Evolutionary conservation across 2,797 vertebrate genomes (phyloP), one percentile per base, ranked within the genome.

Genomic region (Lacerta viridis): DNA sequence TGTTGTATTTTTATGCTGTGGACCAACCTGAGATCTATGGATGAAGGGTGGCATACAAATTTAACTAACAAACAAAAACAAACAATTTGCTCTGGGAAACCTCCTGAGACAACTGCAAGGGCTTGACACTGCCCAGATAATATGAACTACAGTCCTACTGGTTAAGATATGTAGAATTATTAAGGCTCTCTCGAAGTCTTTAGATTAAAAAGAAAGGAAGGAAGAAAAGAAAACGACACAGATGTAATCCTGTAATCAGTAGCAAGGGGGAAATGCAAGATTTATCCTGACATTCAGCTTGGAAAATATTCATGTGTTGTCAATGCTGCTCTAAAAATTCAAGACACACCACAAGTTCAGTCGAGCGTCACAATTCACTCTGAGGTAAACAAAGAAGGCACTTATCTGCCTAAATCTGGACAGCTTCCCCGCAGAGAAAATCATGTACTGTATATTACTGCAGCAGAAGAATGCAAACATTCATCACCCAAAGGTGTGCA

Each of bases 271-370:
- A 23, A n/a, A 79, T 25, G 1, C 15, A n/a, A n/a, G 41, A 64
- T 41, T 87, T 1, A 0, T 72, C 72, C 84, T 33, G 85, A 91
- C 86, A 76, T 66, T 41, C 84, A 85, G 43, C 86, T 71, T 92
- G 85, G 90, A 91, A 94, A 94, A 90, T 84, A 91, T 92, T 93
- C 88, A 88, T 0, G 0, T 79, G 29, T 88, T 71, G 23, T 77
- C 91, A 91, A 83, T 93, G 87, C 68, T 79, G 4, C 81, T 90
- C 91, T 84, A 91, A 92, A 94, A 84, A 75, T 84, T 61, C 82
- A 91, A 88, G 88, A 83, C 0, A 0, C 27, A 76, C 74, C 15
- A 66, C 83, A 90, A 69, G 87, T 27, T 86, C 81, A 93, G 87
- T 76, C 80, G 80, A 87, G 25, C 68, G 86, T 69, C 1, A 0